Conservation (phyloP, 2,113 vertebrate genomes). For the Halcyon senegalensis region DNA sequence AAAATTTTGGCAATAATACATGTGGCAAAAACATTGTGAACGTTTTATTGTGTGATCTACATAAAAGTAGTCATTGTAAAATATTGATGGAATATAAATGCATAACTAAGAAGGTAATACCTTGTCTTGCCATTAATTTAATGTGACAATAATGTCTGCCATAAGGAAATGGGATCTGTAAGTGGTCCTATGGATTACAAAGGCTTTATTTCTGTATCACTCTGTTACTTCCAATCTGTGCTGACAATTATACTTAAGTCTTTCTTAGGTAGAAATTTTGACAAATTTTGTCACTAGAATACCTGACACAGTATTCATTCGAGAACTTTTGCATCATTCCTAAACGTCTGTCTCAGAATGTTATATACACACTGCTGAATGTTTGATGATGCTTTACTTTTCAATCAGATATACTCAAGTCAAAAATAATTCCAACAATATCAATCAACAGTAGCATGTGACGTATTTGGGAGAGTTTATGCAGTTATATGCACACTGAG, state of each 20-base stretch:
- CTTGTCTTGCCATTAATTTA: conserved; percentile 31
- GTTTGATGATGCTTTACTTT: neutral
- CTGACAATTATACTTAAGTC: neutral
- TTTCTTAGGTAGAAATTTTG: neutral
- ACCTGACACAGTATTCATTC: neutral
- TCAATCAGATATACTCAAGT: neutral
- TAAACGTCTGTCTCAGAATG: neutral
- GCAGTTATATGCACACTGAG: neutral
- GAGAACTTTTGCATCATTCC: neutral
- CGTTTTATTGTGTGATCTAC: neutral
- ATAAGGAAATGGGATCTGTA: conserved; percentile 28
- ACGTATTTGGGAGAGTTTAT: neutral
- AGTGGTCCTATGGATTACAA: neutral
- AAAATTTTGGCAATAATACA: neutral
- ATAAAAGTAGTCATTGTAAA: neutral
- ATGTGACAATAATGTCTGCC: neutral
- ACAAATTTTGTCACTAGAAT: neutral
- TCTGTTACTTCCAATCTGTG: neutral
- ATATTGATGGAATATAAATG: conserved; percentile 50
- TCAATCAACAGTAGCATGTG: neutral
- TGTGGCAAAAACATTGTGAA: neutral
- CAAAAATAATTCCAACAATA: neutral
- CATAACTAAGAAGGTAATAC: conserved; percentile 3
- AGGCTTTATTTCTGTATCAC: neutral
- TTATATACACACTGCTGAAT: neutral